Evolutionary conservation across 2,797 vertebrate species (phyloP).

Genomic region (Serranus cabrilla): DNA sequence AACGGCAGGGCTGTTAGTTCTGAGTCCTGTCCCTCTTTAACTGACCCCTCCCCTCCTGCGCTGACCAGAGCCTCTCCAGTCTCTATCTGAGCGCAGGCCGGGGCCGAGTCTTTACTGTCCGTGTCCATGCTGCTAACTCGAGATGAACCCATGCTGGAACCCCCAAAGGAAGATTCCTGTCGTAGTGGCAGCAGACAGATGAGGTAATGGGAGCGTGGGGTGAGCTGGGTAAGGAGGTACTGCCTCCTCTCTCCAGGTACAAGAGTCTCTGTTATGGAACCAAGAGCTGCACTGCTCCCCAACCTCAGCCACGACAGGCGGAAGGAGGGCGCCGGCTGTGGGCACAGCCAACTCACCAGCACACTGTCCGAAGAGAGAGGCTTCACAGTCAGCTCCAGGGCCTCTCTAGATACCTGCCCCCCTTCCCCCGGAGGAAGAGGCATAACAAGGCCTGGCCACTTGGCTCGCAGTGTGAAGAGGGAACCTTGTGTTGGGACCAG

Average conservation of each 20-base stretch:
- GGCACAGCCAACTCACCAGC: conserved; percentile 91
- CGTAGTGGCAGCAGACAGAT: conserved; percentile 93
- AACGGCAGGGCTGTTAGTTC: conserved; percentile 89
- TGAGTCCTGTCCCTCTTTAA: conserved; percentile 81
- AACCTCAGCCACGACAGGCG: conserved; percentile 93
- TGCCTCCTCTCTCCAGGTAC: conserved; percentile 94
- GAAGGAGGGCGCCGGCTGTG: conserved; percentile 89
- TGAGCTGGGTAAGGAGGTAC: conserved; percentile 93
- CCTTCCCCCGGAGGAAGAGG: conserved; percentile 86
- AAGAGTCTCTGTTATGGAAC: conserved; percentile 95
- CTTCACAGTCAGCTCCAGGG: conserved; percentile 91
- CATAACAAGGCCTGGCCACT: conserved; percentile 88
- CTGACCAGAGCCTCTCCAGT: conserved; percentile 84
- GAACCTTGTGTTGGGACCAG: conserved; percentile 90
- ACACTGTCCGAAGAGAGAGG: conserved; percentile 92
- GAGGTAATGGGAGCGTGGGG: conserved; percentile 93
- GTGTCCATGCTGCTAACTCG: conserved; percentile 74
- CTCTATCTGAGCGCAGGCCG: conserved; percentile 94
- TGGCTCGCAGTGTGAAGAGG: conserved; percentile 91
- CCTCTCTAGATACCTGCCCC: conserved; percentile 84
- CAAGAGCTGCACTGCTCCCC: conserved; percentile 91
- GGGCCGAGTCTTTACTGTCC: conserved; percentile 87
- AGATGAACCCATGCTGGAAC: conserved; percentile 71
- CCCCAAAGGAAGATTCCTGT: conserved; percentile 71
- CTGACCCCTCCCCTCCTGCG: conserved; percentile 73